phyloP scores from a whole-genome alignment of 23 tunicate genomes.

The Phallusia fumigata region DNA sequence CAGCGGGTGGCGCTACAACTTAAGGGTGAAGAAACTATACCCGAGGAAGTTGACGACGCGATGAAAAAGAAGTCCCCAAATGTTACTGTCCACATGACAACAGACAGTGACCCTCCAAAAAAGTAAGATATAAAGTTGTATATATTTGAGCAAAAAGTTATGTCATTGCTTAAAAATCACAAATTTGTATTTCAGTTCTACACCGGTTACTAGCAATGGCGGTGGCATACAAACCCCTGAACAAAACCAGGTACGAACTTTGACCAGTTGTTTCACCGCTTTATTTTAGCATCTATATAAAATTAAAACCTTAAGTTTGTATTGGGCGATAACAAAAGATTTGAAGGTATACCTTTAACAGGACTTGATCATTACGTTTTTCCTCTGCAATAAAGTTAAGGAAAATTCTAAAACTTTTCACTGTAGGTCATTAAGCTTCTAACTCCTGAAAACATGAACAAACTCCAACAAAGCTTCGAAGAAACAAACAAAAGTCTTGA shows the following conservation, averaged over 20 bases:
- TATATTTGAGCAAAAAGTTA: neutral
- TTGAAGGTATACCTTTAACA: too few relatives aligned
- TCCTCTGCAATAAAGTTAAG: too few relatives aligned
- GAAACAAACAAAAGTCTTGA: constrained; percentile 35
- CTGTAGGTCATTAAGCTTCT: constrained; percentile 15
- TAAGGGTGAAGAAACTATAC: neutral
- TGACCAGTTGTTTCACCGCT: too few relatives aligned
- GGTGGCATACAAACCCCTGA: neutral
- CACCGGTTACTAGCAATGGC: neutral
- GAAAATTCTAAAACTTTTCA: neutral
- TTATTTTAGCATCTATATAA: too few relatives aligned
- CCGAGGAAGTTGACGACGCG: neutral
- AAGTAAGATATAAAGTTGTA: neutral
- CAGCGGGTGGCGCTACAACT: constrained; percentile 5
- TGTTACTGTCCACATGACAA: neutral
- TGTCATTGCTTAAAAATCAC: neutral
- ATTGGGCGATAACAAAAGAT: too few relatives aligned
- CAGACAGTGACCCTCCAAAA: neutral
- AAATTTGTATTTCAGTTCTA: neutral
- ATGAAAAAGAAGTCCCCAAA: neutral
- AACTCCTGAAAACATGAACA: constrained; percentile 41
- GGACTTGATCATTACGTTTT: too few relatives aligned
- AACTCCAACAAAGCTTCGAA: constrained; percentile 43
- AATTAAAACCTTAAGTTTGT: too few relatives aligned
- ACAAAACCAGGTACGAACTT: neutral